A percentile compares a stretch with the other conserved stretches of the same genome.
Conservation (phyloP, 53 echinoderm and acorn worm species). For the Arbacia lixula region DNA sequence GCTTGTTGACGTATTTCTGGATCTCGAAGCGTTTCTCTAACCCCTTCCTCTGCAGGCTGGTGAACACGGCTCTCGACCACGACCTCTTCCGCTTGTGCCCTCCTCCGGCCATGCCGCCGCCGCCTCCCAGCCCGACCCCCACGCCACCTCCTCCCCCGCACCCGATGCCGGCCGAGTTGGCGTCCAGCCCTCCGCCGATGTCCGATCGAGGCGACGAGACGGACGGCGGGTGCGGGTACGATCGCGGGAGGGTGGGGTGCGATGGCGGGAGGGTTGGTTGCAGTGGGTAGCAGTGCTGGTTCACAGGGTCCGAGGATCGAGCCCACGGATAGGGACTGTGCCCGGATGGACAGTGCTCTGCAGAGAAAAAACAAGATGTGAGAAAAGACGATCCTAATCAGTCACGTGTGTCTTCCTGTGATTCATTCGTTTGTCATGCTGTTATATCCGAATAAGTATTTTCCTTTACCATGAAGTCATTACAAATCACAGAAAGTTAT, state of each 20-base stretch:
- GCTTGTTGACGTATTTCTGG: constrained; percentile 98
- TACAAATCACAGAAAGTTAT: too few species aligned
- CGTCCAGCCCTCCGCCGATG: constrained; percentile 19
- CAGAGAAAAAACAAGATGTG: too few species aligned
- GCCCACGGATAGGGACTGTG: constrained; percentile 24
- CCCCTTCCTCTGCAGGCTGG: constrained; percentile 91
- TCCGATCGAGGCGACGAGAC: constrained; percentile 6
- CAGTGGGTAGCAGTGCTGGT: constrained; percentile 26
- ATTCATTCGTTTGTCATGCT: too few species aligned
- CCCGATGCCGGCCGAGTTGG: neutral
- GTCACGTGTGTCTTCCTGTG: too few species aligned
- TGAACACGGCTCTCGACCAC: constrained; percentile 98
- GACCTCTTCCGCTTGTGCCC: constrained; percentile 81
- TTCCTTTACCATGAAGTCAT: too few species aligned
- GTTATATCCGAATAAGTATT: too few species aligned
- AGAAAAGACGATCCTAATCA: too few species aligned
- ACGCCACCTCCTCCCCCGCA: neutral
- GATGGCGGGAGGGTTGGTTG: constrained; percentile 39
- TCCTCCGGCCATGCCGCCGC: constrained; percentile 1
- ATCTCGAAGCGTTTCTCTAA: constrained; percentile 92
- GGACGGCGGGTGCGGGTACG: constrained; percentile 22
- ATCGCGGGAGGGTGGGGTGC: constrained; percentile 45
- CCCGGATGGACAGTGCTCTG: neutral
- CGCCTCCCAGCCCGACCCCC: constrained; percentile 21
- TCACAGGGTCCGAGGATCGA: constrained; percentile 20